phyloP scores from a whole-genome alignment of 2,113 vertebrate genomes.

The Stictonetta naevosa region DNA sequence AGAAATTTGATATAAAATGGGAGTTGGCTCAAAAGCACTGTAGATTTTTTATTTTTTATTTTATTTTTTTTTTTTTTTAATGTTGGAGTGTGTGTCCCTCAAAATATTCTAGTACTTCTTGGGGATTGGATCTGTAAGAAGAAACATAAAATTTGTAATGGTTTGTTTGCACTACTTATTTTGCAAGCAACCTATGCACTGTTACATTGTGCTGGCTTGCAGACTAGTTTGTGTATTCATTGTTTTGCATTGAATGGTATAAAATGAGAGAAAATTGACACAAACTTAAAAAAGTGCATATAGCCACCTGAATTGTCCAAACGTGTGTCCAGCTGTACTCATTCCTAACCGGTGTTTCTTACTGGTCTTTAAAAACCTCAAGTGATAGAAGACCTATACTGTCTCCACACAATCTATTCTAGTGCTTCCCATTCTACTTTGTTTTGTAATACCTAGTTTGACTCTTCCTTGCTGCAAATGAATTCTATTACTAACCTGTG shows the following conservation, averaged over 20 bases:
- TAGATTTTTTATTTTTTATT: not conserved
- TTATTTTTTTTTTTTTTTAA: not conserved
- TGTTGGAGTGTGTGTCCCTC: not conserved
- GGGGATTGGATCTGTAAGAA: rapidly evolving
- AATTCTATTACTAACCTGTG: not conserved
- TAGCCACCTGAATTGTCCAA: not conserved
- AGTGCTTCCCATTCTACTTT: rapidly evolving
- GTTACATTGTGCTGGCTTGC: not conserved
- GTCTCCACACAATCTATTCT: not conserved
- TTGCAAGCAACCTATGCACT: not conserved
- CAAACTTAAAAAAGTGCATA: not conserved
- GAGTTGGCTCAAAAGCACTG: not conserved
- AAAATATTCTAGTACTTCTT: not conserved
- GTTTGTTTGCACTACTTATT: not conserved
- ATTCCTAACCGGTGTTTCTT: not conserved
- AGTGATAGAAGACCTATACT: not conserved
- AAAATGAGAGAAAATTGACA: not conserved
- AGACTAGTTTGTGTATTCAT: not conserved
- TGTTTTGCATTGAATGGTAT: not conserved
- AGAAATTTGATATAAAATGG: not conserved
- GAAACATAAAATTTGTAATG: not conserved
- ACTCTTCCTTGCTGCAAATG: not conserved
- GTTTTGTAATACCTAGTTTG: not conserved
- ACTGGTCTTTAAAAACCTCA: not conserved
- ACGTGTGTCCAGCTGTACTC: not conserved